Evolutionary conservation across 2,113 vertebrate species (phyloP).

Genomic region (Rafetus swinhoei): DNA sequence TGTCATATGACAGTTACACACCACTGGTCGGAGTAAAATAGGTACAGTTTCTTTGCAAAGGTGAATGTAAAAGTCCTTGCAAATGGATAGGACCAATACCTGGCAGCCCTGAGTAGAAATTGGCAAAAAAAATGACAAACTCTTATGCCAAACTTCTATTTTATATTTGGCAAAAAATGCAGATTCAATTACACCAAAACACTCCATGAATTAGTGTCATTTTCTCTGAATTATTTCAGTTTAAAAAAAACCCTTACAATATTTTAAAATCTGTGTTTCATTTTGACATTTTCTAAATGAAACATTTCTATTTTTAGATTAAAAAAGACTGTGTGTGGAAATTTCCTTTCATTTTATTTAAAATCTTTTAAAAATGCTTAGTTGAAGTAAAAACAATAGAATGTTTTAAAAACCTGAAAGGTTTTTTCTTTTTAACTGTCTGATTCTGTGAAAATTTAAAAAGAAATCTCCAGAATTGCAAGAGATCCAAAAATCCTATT

Average conservation of each 20-base stretch:
- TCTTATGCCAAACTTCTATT: not conserved
- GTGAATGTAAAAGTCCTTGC: not conserved
- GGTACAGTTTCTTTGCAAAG: not conserved
- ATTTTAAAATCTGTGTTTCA: not conserved
- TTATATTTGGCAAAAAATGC: not conserved
- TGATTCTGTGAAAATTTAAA: not conserved
- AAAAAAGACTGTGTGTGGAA: not conserved
- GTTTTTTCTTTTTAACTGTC: not conserved
- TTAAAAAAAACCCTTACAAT: not conserved
- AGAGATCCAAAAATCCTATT: not conserved
- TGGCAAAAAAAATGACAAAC: not conserved
- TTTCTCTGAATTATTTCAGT: not conserved
- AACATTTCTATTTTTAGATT: not conserved
- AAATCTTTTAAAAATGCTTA: not conserved
- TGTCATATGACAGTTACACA: not conserved
- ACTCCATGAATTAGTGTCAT: not conserved
- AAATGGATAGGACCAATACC: not conserved
- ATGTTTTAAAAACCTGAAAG: not conserved
- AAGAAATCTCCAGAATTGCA: not conserved
- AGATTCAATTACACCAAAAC: not conserved
- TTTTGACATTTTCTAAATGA: not conserved
- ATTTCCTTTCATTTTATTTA: not conserved
- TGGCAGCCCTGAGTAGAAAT: not conserved
- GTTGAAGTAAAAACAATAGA: not conserved
- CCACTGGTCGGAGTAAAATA: not conserved